phyloP scores from a whole-genome alignment of 2,797 vertebrate genomes.

The Vultur gryphus region DNA sequence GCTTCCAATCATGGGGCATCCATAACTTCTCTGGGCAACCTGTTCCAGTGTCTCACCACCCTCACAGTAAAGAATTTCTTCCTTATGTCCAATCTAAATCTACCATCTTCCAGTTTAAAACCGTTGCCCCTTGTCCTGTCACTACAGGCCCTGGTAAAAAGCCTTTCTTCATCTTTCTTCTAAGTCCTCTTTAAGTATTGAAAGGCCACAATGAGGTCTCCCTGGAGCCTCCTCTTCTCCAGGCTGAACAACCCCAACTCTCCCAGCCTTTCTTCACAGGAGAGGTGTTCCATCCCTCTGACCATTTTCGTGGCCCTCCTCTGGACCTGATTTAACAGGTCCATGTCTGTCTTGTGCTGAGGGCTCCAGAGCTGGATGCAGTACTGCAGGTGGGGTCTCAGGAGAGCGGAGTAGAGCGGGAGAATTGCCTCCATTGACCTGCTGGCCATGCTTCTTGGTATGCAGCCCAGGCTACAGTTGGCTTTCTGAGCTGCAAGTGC shows the following conservation, averaged over 20 bases:
- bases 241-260: neutral
- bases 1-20: neutral
- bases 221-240: accelerated
- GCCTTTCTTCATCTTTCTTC: neutral
- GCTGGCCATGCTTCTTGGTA: neutral
- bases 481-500: accelerated
- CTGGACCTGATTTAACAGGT: neutral
- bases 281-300: neutral
- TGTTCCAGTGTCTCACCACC: neutral
- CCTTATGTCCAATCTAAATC: neutral
- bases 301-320: neutral
- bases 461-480: neutral
- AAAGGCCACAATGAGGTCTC: neutral
- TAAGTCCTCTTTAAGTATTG: neutral
- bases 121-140: neutral
- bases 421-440: accelerated
- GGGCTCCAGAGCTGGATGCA: accelerated
- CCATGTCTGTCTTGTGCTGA: neutral
- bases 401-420: accelerated
- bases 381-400: neutral
- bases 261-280: accelerated
- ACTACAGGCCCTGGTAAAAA: accelerated
- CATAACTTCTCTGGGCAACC: neutral
- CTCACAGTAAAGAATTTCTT: neutral
- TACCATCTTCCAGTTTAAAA: neutral